phyloP scores from a whole-genome alignment of 1,140 invertebrate genomes.

The Tribolium madens region DNA sequence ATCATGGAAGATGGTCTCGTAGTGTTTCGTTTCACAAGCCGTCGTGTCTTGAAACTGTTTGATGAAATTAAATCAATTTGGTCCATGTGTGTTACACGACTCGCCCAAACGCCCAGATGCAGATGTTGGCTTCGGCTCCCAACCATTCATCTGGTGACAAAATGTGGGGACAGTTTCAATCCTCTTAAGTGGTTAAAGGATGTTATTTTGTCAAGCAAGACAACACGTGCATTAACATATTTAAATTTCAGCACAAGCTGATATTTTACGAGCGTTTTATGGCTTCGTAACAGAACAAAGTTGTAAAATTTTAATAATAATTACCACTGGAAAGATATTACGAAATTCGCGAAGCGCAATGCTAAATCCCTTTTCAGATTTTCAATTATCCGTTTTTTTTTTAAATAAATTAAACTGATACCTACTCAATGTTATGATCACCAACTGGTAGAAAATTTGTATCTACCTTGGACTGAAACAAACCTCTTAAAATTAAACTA shows the following conservation, averaged over 20 bases:
- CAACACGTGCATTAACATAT: conserved; percentile 8
- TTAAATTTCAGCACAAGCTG: conserved; percentile 3
- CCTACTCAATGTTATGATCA: no score
- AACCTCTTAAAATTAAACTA: no score
- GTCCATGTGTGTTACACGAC: conserved; percentile 11
- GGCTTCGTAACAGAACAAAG: background rate
- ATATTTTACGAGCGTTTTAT: conserved; percentile 8
- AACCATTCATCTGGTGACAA: conserved; percentile 24
- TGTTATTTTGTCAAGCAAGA: conserved; percentile 12
- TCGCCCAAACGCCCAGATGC: background rate
- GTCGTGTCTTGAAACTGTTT: conserved; percentile 4
- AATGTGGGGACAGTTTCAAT: conserved; percentile 36
- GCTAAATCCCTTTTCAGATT: no score
- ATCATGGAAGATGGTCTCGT: conserved; percentile 1
- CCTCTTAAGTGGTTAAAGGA: conserved; percentile 32
- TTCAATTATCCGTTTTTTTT: no score
- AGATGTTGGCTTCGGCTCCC: conserved; percentile 13
- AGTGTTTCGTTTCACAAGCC: conserved; percentile 1
- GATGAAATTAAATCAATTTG: conserved; percentile 20
- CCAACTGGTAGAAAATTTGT: no score
- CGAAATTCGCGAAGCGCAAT: no score
- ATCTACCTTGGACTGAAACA: no score
- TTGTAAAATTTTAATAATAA: background rate
- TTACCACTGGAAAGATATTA: no score
- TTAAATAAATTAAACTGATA: no score